Conservation (phyloP, 2,797 vertebrate species). For the Todus mexicanus region DNA sequence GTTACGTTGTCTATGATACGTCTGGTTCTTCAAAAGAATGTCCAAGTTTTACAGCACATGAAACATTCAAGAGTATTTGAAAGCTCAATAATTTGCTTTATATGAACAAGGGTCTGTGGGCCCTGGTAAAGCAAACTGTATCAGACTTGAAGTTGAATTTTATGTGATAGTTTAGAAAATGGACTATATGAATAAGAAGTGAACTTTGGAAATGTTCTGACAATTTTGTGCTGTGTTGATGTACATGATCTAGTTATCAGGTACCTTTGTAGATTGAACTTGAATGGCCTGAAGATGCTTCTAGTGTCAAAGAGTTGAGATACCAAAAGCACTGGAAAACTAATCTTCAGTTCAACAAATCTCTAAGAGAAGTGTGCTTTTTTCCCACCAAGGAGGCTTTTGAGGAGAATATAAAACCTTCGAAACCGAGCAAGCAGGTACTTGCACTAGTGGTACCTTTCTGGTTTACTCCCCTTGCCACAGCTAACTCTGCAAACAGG, state of each 20-base stretch:
- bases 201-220: background rate
- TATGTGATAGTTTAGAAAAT: background rate
- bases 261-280: background rate
- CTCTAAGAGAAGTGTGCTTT: background rate
- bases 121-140: background rate
- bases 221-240: background rate
- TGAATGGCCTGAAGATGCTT: background rate
- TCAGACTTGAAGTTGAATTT: background rate
- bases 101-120: background rate
- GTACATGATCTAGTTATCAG: background rate
- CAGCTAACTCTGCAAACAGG: background rate
- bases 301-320: background rate
- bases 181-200: background rate
- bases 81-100: background rate
- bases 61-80: background rate
- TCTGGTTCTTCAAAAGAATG: background rate
- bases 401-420: background rate
- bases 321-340: background rate
- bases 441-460: background rate
- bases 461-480: background rate
- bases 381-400: background rate
- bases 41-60: background rate
- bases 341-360: background rate
- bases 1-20: background rate
- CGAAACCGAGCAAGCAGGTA: background rate